Base-by-base conservation (phyloP, 2,888 invertebrate genomes). In the Acrobasis repandana region DNA sequence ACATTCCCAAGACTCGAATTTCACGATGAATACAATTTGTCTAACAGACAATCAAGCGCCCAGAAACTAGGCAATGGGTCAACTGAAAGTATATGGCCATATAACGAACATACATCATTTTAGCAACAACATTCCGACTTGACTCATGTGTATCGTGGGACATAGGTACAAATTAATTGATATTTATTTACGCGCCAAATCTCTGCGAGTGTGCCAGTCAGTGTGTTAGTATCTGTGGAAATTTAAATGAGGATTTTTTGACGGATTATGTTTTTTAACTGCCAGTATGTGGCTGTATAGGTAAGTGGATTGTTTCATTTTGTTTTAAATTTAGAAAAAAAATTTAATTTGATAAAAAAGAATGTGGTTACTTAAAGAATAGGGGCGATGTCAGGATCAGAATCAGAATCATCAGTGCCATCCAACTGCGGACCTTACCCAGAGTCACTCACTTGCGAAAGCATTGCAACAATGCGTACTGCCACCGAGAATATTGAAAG, bases 141-240 rank as follows among this genome's bases (percentile, higher is more conserved):
- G 46, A 47, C 46, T 57, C 56, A 47, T 57, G 56, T 58, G 50
- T 48, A 73, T 74, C 70, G 69, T 63, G 65, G 60, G 80, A 63
- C 66, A 67, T 61, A n/a, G n/a, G n/a, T n/a, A 71, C 73, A 70
- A 85, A 82, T 86, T 88, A 87, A 89, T 90, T 89, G 87, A 88
- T 83, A 80, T 84, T 85, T 81, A 82, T 78, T 68, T 67, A 70
- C 64, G 54, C 52, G 68, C 69, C 74, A 84, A 86, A 86, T 85
- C 82, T 82, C 79, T 61, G 80, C 73, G 64, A 57, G 59, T 65
- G 64, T 57, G 57, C 65, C 20, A 77, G 74, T 70, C 68, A 63
- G 67, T 64, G 60, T 15, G 54, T 2, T 14, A n/a, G 8, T 51
- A 56, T 59, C 58, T 61, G 63, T 61, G 50, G 46, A 60, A 60